A percentile compares a stretch with the other conserved stretches of the same genome.
phyloP scores from a whole-genome alignment of 2,888 invertebrate species.

The Cheilosia grossa region DNA sequence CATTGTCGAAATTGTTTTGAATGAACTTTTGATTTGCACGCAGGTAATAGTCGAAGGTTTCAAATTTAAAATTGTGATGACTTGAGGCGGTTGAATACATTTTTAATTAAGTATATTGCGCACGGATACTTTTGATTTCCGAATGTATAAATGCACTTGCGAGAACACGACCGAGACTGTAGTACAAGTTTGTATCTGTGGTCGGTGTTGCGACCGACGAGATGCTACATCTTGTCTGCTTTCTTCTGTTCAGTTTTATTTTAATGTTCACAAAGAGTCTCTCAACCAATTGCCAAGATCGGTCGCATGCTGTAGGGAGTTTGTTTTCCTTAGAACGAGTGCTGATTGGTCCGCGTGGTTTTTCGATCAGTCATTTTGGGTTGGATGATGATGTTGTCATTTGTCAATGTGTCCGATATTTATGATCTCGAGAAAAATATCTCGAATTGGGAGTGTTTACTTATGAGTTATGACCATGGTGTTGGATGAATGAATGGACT shows the following conservation, averaged over 20 bases:
- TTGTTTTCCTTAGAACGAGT: constrained; percentile 35
- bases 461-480: constrained; percentile 7
- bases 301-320: constrained; percentile 24
- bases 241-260: constrained; percentile 18
- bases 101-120: neutral
- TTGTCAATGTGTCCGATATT: constrained; percentile 59
- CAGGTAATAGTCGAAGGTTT: constrained; percentile 61
- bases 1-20: constrained; percentile 56
- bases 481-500: constrained; percentile 31
- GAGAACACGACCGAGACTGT: constrained; percentile 56
- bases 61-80: constrained; percentile 63
- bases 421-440: constrained; percentile 52
- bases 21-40: constrained; percentile 60
- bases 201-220: constrained; percentile 1
- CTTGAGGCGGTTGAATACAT: constrained; percentile 57
- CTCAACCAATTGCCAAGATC: constrained; percentile 57
- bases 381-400: constrained; percentile 50
- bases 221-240: constrained; percentile 15
- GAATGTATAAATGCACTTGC: constrained; percentile 22
- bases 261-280: constrained; percentile 3
- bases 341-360: constrained; percentile 62
- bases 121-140: neutral
- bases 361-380: constrained; percentile 51
- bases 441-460: constrained; percentile 35
- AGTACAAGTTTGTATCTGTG: constrained; percentile 13